Evolutionary conservation across 2,888 invertebrate species (phyloP), one percentile per base, ranked within the genome.

Genomic region (Tetragnatha montana): DNA sequence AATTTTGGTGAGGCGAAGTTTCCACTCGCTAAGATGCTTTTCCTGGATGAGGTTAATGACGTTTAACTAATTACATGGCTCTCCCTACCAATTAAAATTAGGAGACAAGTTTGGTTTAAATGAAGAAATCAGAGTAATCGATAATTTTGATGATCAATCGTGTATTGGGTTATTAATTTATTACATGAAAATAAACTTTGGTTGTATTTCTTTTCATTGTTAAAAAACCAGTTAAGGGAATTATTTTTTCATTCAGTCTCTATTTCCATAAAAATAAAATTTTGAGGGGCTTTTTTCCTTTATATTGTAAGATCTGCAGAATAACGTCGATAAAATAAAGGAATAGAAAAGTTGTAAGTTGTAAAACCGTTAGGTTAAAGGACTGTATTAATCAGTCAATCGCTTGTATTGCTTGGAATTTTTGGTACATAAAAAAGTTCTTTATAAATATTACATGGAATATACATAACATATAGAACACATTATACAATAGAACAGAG

Each of bases 1-100:
- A 85, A 85, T 79, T 75, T 84, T 35, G 35, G 21, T 84, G 49
- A 76, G 47, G 76, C 68, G 47, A 84, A 76, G 69, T 76, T 84
- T 76, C 75, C 68, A 35, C 74, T 74, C 35, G 74, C 75, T 83
- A 47, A 47, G 74, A 75, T 76, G 68, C 69, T 68, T 76, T 84
- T 76, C 12, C 76, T 76, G 84, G 69, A 84, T 75, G 76, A 84
- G 75, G 74, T 76, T 76, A 68, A 8, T 49, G 4, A 21, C 21
- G 69, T 68, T 50, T 84, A 76, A 84, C 76, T 76, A 84, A 84
- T 76, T 68, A 69, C 69, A 75, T 76, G 69, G 49, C 17, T 80
- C 60, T 70, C 35, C 47, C 49, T 47, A 68, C 80, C 82, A 73
- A 82, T 82, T 82, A 74, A 82, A 51, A 82, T 19, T 21, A 71